A percentile compares a stretch with the other conserved stretches of the same genome.
Conservation (phyloP, 2,797 vertebrate genomes). For the Lepidocolaptes lacrymiger region DNA sequence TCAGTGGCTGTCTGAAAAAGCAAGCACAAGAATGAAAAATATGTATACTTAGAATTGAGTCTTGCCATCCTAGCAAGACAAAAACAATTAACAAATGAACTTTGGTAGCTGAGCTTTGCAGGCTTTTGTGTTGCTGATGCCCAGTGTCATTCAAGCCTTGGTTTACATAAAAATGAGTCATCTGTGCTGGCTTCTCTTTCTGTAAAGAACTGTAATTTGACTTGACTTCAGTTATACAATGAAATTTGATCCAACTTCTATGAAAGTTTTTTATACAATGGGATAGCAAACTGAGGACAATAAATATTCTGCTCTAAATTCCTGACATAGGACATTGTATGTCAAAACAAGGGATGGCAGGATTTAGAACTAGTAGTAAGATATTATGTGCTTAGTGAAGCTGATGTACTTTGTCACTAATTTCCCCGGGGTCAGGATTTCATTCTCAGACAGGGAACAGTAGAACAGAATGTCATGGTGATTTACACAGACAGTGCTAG, state of each 20-base stretch:
- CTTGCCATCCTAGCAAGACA: not conserved
- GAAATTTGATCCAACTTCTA: not conserved
- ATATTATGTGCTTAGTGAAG: not conserved
- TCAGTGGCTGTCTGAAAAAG: not conserved
- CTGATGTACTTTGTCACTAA: not conserved
- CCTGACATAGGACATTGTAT: not conserved
- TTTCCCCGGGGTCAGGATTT: slow-evolving; percentile 12
- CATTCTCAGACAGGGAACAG: not conserved
- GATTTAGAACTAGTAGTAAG: not conserved
- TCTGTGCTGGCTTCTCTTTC: not conserved
- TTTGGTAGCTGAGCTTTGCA: not conserved
- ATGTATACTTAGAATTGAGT: not conserved
- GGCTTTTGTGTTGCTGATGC: not conserved
- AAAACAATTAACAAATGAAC: not conserved
- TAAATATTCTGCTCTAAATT: not conserved
- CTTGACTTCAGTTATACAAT: not conserved
- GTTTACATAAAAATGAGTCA: not conserved
- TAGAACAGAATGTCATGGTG: not conserved
- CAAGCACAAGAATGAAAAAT: not conserved
- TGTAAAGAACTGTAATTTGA: not conserved
- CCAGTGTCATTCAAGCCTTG: not conserved
- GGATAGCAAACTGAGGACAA: not conserved
- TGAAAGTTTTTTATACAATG: not conserved
- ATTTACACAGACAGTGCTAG: not conserved
- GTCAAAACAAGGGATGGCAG: not conserved